Base-by-base conservation (phyloP, 2,113 vertebrate genomes). In the Gambusia affinis region DNA sequence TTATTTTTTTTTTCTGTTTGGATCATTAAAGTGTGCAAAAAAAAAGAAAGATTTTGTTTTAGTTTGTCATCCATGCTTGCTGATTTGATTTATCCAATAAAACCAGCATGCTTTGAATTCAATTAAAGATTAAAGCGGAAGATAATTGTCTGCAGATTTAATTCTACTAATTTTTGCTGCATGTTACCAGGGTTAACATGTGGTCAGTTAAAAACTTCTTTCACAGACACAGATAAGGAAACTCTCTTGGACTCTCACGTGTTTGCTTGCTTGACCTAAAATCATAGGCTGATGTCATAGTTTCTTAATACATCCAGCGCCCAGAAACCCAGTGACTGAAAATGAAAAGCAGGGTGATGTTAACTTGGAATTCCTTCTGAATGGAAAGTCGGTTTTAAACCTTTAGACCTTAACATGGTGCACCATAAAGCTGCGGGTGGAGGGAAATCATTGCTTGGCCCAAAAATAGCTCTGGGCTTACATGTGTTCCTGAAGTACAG, bases 11-110 rank as follows among this genome's bases (percentile, higher is more conserved):
- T 93, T 94, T 57, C 2, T 24, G 51, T 57, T 24, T 24, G 51
- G 91, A 94, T 87, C 87, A 94, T 95, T 94, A 57, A 94, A 96
- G 95, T 95, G 95, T 90, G 91, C 72, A 67, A 84, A 85, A 84
- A 72, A 10, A 79, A 35, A 35, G 1, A 8, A 10, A 79, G 69
- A 64, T 80, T 80, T 80, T 64, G 91, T 93, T 93, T 80, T 91
- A 91, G 93, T 95, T 87, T 95, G 92, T 69, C 88, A 84, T 87
- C 88, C 87, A 86, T 93, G 88, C 88, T 84, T 91, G 82, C 82
- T 68, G 31, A 64, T 85, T 84, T 89, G 67, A 87, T 88, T 83
- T 73, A 82, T 78, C 84, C 76, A 85, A 84, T 85, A 83, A 85
- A 85, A 81, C 71, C 72, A 82, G 92, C 92, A 92, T 91, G 90